Evolutionary conservation across 2,797 vertebrate species (phyloP), one percentile per base, ranked within the genome.

Genomic region (Sebastes hubbsi): DNA sequence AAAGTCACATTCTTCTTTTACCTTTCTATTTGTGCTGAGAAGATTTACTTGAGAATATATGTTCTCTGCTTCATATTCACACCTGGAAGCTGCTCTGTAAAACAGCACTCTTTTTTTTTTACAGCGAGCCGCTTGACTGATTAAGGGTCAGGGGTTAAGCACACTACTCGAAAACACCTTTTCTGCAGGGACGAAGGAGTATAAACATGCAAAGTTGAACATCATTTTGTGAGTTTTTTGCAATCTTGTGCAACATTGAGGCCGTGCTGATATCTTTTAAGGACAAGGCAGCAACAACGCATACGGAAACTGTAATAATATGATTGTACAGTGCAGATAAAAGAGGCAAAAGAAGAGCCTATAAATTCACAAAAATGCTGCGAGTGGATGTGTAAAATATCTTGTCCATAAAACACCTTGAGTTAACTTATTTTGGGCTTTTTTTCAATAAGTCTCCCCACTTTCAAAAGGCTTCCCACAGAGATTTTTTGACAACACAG

Each of bases 41-140:
- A 56, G 52, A 42, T 74, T 71, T 56, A 9, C 42, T 24, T 24
- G 4, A 25, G 11, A 27, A 54, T 36, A 29, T 30, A 46, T 59
- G 30, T 59, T 61, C 52, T 66, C 18, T 24, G 25, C 30, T 52
- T 81, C 34, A 46, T 55, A 62, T 60, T 78, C 42, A 24, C 20
- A 83, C 36, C 75, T 81, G 56, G 32, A 77, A 67, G 70, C 80
- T 61, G 56, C 34, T 75, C n/a, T 14, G 30, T 42, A 32, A 62
- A 63, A 70, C 55, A 30, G 11, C 42, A 22, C 22, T 20, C 62
- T 58, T 29, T 9, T 74, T 27, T 36, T 75, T 42, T 54, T 25
- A 60, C 24, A 6, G 8, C 6, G 10, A 67, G 59, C 67, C 34
- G 55, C 22, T 16, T 29, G 52, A 13, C 38, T 49, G 34, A 73